Evolutionary conservation across 2,113 vertebrate species (phyloP).

Genomic region (Melierax canorus): DNA sequence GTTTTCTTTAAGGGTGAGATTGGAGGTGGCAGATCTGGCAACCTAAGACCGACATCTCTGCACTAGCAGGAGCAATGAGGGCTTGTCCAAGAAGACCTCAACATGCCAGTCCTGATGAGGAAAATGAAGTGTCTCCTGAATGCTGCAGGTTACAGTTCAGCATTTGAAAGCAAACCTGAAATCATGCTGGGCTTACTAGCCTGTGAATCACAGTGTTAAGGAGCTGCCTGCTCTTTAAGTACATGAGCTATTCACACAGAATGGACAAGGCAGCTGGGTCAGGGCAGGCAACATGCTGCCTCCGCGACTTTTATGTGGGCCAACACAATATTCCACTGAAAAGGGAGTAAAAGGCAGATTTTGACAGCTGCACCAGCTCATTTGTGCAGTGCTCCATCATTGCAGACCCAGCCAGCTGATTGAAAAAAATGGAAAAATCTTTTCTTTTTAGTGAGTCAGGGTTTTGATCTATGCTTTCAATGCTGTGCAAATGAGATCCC

Average conservation of each 20-base stretch:
- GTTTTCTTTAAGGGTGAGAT: neutral
- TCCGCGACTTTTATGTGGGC: neutral
- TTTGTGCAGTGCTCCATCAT: neutral
- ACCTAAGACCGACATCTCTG: neutral
- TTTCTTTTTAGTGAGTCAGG: neutral
- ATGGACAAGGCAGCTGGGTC: neutral
- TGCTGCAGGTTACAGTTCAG: neutral
- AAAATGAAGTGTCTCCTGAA: neutral
- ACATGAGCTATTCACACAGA: neutral
- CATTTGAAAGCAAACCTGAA: neutral
- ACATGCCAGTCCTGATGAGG: neutral
- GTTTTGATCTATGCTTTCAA: neutral
- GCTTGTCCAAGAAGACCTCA: neutral
- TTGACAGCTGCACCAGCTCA: neutral
- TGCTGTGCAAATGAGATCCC: neutral
- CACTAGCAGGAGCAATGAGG: neutral
- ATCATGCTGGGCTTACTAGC: neutral
- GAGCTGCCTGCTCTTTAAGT: neutral
- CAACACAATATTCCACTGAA: neutral
- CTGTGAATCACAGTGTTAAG: neutral
- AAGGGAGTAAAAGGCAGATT: neutral
- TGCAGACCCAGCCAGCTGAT: neutral
- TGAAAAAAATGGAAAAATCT: neutral
- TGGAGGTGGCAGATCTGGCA: neutral
- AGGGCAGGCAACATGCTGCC: neutral